Evolutionary conservation across 2,797 vertebrate species (phyloP).

Genomic region (Bradypodion pumilum): DNA sequence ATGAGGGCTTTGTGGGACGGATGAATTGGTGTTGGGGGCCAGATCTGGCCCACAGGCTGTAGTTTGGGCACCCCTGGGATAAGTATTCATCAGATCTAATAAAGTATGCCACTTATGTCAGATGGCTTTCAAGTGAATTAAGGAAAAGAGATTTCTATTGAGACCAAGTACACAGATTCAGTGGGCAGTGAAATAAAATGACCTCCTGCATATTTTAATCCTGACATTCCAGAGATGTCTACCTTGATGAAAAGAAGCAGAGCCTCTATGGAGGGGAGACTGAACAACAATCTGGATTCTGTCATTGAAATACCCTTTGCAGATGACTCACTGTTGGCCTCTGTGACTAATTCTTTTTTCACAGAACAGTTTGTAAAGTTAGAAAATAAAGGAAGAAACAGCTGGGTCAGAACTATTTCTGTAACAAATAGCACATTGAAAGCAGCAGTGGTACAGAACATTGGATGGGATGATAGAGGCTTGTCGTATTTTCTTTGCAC

Average conservation of each 20-base stretch:
- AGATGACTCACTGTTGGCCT: constrained; percentile 60
- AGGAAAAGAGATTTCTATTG: constrained; percentile 36
- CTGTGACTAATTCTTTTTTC: constrained; percentile 43
- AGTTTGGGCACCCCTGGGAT: no score
- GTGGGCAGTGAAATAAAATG: constrained; percentile 40
- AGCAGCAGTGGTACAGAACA: constrained; percentile 10
- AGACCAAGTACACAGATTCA: constrained; percentile 37
- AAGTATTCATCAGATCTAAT: constrained; percentile 27
- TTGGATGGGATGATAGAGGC: neutral
- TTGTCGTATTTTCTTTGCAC: neutral
- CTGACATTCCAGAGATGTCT: constrained; percentile 51
- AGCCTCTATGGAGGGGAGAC: constrained; percentile 29
- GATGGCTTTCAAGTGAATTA: constrained; percentile 43
- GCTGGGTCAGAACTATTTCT: constrained; percentile 42
- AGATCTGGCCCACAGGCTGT: no score
- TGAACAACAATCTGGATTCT: constrained; percentile 43
- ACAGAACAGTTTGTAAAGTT: constrained; percentile 48
- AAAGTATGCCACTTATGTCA: constrained; percentile 11
- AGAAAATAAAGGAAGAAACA: constrained; percentile 64
- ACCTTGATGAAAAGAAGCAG: constrained; percentile 60
- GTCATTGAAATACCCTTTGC: constrained; percentile 64
- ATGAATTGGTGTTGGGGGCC: no score
- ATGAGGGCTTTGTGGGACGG: no score
- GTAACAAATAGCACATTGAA: constrained; percentile 53
- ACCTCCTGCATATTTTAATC: constrained; percentile 41